phyloP scores from a whole-genome alignment of 1,140 invertebrate species.

The Diabrotica virgifera region DNA sequence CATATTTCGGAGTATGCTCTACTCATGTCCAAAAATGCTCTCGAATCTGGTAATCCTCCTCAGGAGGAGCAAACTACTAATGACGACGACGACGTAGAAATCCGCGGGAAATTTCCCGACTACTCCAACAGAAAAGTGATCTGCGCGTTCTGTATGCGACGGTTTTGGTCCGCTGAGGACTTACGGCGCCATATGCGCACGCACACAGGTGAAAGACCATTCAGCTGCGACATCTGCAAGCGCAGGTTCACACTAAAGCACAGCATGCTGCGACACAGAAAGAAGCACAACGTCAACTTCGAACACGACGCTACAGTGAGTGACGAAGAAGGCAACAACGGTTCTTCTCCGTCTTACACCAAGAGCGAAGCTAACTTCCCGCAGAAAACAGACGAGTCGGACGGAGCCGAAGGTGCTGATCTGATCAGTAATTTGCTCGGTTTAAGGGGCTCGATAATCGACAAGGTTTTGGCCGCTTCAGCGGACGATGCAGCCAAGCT shows the following conservation, averaged over 20 bases:
- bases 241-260: slow-evolving; percentile 88
- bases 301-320: slow-evolving; percentile 47
- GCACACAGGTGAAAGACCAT: slow-evolving; percentile 78
- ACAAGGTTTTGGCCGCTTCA: slow-evolving; percentile 76
- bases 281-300: slow-evolving; percentile 67
- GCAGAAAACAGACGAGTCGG: slow-evolving; percentile 53
- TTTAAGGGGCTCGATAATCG: slow-evolving; percentile 80
- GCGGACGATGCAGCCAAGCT: slow-evolving; percentile 85
- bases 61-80: slow-evolving; percentile 53
- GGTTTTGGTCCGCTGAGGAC: slow-evolving; percentile 93
- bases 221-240: slow-evolving; percentile 77
- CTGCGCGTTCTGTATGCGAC: slow-evolving; percentile 86
- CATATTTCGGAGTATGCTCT: slow-evolving; percentile 73
- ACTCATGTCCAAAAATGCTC: slow-evolving; percentile 74
- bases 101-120: slow-evolving; percentile 73
- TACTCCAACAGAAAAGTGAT: slow-evolving; percentile 87
- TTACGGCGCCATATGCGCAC: slow-evolving; percentile 87
- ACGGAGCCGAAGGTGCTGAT: slow-evolving; percentile 58
- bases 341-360: slow-evolving; percentile 13
- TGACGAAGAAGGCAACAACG: slow-evolving; percentile 31
- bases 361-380: slow-evolving; percentile 7
- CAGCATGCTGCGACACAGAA: slow-evolving; percentile 87
- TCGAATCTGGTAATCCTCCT: slow-evolving; percentile 58
- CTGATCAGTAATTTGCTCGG: slow-evolving; percentile 86
- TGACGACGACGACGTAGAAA: slow-evolving; percentile 56